Evolutionary conservation across 2,888 invertebrate genomes (phyloP), one percentile per base, ranked within the genome.

Genomic region (Hololepta plana): DNA sequence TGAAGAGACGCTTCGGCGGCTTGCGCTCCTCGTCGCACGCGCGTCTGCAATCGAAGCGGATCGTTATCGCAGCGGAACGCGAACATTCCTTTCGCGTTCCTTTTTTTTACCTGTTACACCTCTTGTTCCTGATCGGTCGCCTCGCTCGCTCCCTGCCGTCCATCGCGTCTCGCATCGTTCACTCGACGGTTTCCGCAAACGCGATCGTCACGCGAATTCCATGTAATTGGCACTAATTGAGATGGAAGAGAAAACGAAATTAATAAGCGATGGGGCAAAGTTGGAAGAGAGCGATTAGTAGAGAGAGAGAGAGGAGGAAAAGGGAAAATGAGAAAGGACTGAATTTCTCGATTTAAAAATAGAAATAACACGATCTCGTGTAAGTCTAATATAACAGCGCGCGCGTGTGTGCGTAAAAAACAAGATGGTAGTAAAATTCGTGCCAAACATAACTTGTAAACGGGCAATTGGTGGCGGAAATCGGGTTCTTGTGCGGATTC

Each of bases 101-200:
- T n/a, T n/a, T n/a, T n/a, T n/a, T n/a, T n/a, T n/a, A 74, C 73
- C 73, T 67, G 59, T 67, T 73, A 51, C 72, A 69, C 45, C 72
- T 60, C 44, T 73, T 70, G 61, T 67, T 75, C 46, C 75, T 63
- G 37, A 74, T 64, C 28, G 74, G 73, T 37, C 74, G 62, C 44
- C 62, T 56, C 35, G 63, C 51, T 49, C 64, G 64, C 41, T 58
- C 62, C 38, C 47, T 46, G 13, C n/a, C n/a, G n/a, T n/a, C n/a
- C n/a, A n/a, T n/a, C n/a, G 35, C 56, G 59, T 35, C 53, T 52
- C 37, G n/a, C n/a, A n/a, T n/a, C n/a, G 25, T 32, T 32, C 15
- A 20, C 4, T 8, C 20, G 28, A 15, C 30, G 17, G 7, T 17
- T 7, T 7, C n/a, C 17, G 17, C 7, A 17, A 17, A 7, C 17